Percentiles rank a stretch among this genome's conserved stretches.
Evolutionary conservation across 1,140 invertebrate species (phyloP).

Genomic region (Metaphire vulgaris): DNA sequence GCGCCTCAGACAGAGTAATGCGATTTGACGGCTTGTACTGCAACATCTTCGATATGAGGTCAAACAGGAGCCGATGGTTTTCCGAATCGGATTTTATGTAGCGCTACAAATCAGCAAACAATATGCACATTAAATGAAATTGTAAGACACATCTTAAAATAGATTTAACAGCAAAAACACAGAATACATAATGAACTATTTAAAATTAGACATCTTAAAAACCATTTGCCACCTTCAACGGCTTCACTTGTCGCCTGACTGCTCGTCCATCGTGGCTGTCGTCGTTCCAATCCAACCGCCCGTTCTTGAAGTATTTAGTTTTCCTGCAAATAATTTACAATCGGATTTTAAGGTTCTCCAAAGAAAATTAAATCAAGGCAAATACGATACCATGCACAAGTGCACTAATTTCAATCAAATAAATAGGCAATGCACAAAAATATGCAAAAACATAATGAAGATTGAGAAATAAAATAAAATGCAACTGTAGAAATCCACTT

Average conservation of each 20-base stretch:
- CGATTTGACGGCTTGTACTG: slow-evolving; percentile 89
- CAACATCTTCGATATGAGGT: slow-evolving; percentile 88
- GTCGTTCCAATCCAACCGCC: slow-evolving; percentile 48
- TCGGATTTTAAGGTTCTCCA: too few species aligned
- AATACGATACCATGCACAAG: too few species aligned
- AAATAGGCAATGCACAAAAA: too few species aligned
- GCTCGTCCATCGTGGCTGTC: slow-evolving; percentile 44
- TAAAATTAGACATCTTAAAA: slow-evolving; percentile 1
- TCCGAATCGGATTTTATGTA: slow-evolving; percentile 73
- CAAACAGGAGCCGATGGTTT: slow-evolving; percentile 86
- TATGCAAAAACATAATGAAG: too few species aligned
- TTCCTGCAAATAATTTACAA: slow-evolving; percentile 42
- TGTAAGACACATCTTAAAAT: not conserved
- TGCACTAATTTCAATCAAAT: too few species aligned
- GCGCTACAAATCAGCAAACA: slow-evolving; percentile 61
- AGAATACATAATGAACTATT: not conserved
- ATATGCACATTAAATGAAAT: not conserved
- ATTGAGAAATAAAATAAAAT: too few species aligned
- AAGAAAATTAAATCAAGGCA: slow-evolving; percentile 2
- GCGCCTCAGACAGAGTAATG: slow-evolving; percentile 78
- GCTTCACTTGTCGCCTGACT: slow-evolving; percentile 80
- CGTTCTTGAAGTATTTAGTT: slow-evolving; percentile 50
- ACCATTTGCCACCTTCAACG: slow-evolving; percentile 62
- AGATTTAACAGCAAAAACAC: not conserved
- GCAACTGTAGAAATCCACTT: too few species aligned